Conservation (phyloP, 2,888 invertebrate genomes). For the Thelaira solivaga region DNA sequence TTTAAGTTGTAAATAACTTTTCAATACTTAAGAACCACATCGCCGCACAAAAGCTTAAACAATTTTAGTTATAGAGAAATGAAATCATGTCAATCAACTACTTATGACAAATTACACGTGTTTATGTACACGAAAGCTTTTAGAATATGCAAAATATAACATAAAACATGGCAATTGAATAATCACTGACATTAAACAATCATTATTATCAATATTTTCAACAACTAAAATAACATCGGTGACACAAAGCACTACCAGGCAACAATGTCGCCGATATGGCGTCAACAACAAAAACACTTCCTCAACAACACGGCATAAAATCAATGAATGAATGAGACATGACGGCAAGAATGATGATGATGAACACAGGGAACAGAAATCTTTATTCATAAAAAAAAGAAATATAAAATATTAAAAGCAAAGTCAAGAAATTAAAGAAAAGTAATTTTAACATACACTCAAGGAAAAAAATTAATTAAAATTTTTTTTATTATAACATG, state of each 20-base stretch:
- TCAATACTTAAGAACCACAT: neutral
- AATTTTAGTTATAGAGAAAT: neutral
- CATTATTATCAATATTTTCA: slow-evolving; percentile 10
- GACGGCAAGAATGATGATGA: slow-evolving; percentile 30
- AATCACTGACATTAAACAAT: slow-evolving; percentile 15
- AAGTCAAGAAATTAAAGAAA: slow-evolving; percentile 7
- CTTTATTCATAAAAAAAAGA: neutral
- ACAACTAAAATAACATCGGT: neutral
- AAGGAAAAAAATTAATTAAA: neutral
- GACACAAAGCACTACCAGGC: neutral
- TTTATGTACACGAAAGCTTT: slow-evolving; percentile 38
- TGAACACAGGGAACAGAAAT: slow-evolving; percentile 2
- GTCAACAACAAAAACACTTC: slow-evolving; percentile 39
- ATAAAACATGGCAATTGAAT: neutral
- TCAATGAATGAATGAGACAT: slow-evolving; percentile 58
- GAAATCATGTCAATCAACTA: slow-evolving; percentile 38
- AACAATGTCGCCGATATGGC: slow-evolving; percentile 39
- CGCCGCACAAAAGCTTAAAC: neutral
- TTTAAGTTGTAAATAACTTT: neutral
- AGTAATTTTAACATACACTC: slow-evolving; percentile 1
- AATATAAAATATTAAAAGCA: neutral
- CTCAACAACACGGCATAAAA: slow-evolving; percentile 34
- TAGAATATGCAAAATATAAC: neutral
- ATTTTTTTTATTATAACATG: too few relatives aligned
- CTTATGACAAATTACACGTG: slow-evolving; percentile 56